phyloP scores from a whole-genome alignment of 2,888 invertebrate genomes.

The Congeria kusceri region DNA sequence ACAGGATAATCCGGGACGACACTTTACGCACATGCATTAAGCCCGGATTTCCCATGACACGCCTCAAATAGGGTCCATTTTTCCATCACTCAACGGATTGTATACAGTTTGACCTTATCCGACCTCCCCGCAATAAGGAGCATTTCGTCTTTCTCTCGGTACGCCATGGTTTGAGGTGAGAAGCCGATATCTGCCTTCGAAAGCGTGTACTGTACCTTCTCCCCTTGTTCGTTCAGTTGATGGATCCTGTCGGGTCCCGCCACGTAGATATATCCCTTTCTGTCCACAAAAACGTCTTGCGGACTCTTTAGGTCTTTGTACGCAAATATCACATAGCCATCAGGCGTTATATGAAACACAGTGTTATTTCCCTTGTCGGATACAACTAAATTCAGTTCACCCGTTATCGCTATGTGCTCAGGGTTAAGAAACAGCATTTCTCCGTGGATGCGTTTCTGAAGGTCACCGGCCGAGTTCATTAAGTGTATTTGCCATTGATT shows the following conservation, averaged over 20 bases:
- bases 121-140: conserved; percentile 53
- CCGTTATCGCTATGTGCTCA: conserved; percentile 54
- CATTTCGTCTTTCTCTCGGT: conserved; percentile 47
- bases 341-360: conserved; percentile 56
- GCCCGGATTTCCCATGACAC: too few relatives aligned
- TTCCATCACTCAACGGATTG: conserved; percentile 15
- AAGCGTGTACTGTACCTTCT: conserved; percentile 45
- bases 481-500: conserved; percentile 62
- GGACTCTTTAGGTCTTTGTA: conserved; percentile 52
- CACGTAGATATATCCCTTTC: conserved; percentile 53
- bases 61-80: too few relatives aligned
- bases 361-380: conserved; percentile 56
- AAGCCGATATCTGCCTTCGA: conserved; percentile 58
- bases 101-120: conserved; percentile 52
- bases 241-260: conserved; percentile 48
- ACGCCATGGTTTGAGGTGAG: conserved; percentile 42
- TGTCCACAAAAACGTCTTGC: conserved; percentile 51
- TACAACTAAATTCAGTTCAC: conserved; percentile 52
- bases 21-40: too few relatives aligned
- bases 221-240: conserved; percentile 56
- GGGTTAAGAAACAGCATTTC: conserved; percentile 57
- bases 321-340: conserved; percentile 59
- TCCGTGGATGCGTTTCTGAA: conserved; percentile 57
- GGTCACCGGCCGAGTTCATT: conserved; percentile 45
- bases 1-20: too few relatives aligned